phyloP scores from a whole-genome alignment of 53 echinoderm and acorn worm genomes.

The Patiria pectinifera region DNA sequence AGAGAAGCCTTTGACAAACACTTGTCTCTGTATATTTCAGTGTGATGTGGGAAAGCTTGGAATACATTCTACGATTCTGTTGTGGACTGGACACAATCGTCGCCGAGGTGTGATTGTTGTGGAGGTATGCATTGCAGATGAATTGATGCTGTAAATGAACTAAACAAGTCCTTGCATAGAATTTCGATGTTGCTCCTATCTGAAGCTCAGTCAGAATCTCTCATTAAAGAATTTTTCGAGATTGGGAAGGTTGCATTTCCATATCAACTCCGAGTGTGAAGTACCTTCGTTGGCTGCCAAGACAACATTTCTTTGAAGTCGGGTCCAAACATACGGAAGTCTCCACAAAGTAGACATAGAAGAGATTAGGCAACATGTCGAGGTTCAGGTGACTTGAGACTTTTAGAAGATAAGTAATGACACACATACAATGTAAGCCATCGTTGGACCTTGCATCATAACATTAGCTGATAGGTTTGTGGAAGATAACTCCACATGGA shows the following conservation, averaged over 20 bases:
- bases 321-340: too few relatives aligned
- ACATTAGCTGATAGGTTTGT: too few relatives aligned
- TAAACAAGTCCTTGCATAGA: neutral
- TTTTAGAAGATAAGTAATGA: neutral
- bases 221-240: constrained; percentile 5
- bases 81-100: neutral
- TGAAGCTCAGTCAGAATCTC: constrained; percentile 15
- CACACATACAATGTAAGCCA: too few relatives aligned
- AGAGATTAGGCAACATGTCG: too few relatives aligned
- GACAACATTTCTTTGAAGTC: too few relatives aligned
- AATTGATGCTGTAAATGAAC: neutral
- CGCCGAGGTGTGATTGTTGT: constrained; percentile 3
- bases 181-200: neutral
- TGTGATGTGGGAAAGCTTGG: too few relatives aligned
- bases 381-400: neutral
- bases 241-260: too few relatives aligned
- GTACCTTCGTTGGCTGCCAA: too few relatives aligned
- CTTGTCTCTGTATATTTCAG: neutral
- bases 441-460: too few relatives aligned
- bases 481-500: neutral
- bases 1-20: neutral
- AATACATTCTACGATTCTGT: constrained; percentile 7
- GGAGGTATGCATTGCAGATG: neutral
- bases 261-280: too few relatives aligned
- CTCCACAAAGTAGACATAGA: too few relatives aligned